These are phyloP conservation scores for Scomber colias DNA, from an alignment of 2,113 vertebrate species.

Conservation along the genomic window DNA sequence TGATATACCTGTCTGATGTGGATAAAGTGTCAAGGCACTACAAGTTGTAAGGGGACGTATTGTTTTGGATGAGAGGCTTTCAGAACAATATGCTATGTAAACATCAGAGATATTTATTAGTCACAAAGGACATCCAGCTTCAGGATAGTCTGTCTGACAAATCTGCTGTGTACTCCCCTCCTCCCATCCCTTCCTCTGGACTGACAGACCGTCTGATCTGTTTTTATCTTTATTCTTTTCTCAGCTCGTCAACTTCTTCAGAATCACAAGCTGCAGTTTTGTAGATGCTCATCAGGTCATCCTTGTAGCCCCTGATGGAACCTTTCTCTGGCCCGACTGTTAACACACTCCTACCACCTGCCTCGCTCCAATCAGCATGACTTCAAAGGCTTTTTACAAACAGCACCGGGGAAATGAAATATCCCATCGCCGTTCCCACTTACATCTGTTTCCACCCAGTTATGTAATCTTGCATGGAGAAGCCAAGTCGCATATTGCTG, in stretches of 20 bases:
- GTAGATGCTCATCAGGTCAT: constrained; percentile 42
- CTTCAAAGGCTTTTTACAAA: constrained; percentile 49
- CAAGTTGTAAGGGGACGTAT: not conserved
- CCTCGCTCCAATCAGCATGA: constrained; percentile 36
- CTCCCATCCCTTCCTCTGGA: not conserved
- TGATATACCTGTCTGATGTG: too few relatives aligned
- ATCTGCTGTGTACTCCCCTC: not conserved
- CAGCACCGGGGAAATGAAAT: constrained; percentile 33
- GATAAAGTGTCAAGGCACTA: not conserved
- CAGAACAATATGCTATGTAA: not conserved
- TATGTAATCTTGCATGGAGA: constrained; percentile 18
- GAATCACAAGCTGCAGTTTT: constrained; percentile 37
- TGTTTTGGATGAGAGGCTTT: not conserved
- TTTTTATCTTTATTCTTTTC: constrained; percentile 1
- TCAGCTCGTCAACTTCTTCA: constrained; percentile 23
- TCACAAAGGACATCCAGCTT: not conserved
- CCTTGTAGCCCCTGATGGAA: not conserved
- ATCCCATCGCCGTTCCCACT: constrained; percentile 15
- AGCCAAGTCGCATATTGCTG: constrained; percentile 1
- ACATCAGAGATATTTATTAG: constrained; percentile 1
- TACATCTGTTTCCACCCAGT: constrained; percentile 49
- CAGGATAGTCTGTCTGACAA: not conserved
- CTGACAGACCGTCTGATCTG: constrained; percentile 32
- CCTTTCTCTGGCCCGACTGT: constrained; percentile 26
- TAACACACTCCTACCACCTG: constrained; percentile 31